Conservation (phyloP, 2,797 vertebrate species). For the Benthosema pterotum region DNA sequence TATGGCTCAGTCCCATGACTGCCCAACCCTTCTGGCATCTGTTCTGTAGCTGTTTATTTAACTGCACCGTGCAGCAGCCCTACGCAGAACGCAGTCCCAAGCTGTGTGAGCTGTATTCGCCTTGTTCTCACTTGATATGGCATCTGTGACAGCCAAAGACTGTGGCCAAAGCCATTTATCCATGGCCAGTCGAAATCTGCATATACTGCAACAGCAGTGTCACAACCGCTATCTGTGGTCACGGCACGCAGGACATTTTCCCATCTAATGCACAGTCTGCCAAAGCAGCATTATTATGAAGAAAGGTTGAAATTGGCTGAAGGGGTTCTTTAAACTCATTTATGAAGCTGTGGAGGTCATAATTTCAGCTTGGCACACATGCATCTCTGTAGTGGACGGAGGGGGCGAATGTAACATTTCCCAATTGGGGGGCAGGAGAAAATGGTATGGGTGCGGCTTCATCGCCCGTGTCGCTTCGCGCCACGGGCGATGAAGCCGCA, state of each 20-base stretch:
- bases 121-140: constrained; percentile 15
- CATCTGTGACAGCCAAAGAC: constrained; percentile 21
- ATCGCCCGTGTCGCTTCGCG: no score
- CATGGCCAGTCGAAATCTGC: constrained; percentile 13
- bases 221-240: constrained; percentile 18
- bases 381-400: constrained; percentile 32
- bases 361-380: constrained; percentile 32
- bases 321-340: constrained; percentile 14
- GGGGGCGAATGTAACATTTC: no score
- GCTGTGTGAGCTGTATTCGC: background rate
- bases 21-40: no score
- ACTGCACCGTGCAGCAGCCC: no score
- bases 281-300: constrained; percentile 4
- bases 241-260: constrained; percentile 19
- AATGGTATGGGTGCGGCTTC: no score
- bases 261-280: constrained; percentile 13
- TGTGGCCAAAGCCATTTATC: constrained; percentile 30
- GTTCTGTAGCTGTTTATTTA: no score
- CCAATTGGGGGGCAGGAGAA: no score
- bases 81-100: constrained; percentile 18
- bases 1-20: no score
- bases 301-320: constrained; percentile 4
- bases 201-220: constrained; percentile 17
- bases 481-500: no score
- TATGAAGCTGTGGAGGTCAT: background rate